Evolutionary conservation across 1,140 invertebrate species (phyloP).

Genomic region (Drosophila aff.): DNA sequence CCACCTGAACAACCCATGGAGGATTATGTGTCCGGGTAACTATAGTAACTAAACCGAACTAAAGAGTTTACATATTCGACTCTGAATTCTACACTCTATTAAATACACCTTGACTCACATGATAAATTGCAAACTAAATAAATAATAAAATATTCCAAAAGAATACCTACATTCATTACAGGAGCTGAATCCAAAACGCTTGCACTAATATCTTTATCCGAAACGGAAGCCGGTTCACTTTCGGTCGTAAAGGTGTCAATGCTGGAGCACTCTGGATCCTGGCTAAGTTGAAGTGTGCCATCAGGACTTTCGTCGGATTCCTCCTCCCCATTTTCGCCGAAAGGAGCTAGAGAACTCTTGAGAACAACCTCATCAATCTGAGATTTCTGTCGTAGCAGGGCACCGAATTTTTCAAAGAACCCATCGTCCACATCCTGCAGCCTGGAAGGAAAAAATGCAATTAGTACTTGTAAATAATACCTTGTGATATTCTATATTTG

Average conservation of each 20-base stretch:
- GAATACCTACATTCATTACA: slow-evolving; percentile 90
- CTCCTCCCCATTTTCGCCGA: slow-evolving; percentile 72
- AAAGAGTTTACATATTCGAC: background rate
- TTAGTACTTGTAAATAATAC: background rate
- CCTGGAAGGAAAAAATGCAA: slow-evolving; percentile 80
- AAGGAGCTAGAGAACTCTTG: slow-evolving; percentile 86
- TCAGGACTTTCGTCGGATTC: slow-evolving; percentile 50
- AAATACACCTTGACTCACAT: background rate
- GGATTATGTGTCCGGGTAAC: background rate
- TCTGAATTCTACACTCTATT: background rate
- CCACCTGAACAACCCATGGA: background rate
- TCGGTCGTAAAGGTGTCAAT: slow-evolving; percentile 29
- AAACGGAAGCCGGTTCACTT: slow-evolving; percentile 11
- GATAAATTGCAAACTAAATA: background rate
- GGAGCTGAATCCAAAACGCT: slow-evolving; percentile 82
- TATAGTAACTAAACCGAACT: slow-evolving; percentile 1
- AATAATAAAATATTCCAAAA: background rate
- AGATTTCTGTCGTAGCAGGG: slow-evolving; percentile 89
- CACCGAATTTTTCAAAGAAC: slow-evolving; percentile 93
- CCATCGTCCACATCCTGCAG: slow-evolving; percentile 91
- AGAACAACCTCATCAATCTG: slow-evolving; percentile 86
- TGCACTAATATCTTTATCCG: slow-evolving; percentile 57
- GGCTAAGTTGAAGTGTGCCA: slow-evolving; percentile 32
- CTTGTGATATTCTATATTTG: background rate
- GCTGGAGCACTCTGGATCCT: slow-evolving; percentile 22